Base-by-base conservation (phyloP, 2,113 vertebrate genomes). In the Macquaria ambigua region DNA sequence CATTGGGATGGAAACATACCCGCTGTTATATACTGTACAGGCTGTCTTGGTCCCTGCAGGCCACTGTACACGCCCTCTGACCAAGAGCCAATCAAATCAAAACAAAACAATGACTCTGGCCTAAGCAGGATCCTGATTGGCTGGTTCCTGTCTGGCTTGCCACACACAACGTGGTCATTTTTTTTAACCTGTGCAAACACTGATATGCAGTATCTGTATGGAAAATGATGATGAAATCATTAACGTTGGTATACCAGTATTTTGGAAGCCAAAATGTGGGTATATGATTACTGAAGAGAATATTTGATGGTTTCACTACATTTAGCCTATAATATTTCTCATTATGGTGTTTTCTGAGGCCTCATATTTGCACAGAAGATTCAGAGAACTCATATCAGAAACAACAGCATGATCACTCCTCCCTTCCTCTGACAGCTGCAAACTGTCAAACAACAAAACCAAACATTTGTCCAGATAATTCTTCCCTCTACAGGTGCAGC, bases 51-150 rank as follows among this genome's bases (percentile, higher is more conserved):
- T 52, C 59, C 48, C 43, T 59, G 37, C 79, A 76, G 34, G 37
- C 79, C 80, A 28, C 59, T 7, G 46, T 70, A 23, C 62, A 75
- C 77, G 0, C 86, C 89, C 84, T 66, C 23, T 39, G 28, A 80
- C 14, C 59, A 2, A 18, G 5, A 79, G 25, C 93, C 90, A 94
- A 84, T 93, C 82, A 78, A 8, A 90, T 90, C 66, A 82, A 89
- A 93, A 34, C 71, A 84, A 84, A 87, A 81, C 83, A 82, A 1
- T 66, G 67, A 31, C 64, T 25, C 6, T 5, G 6, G 4, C 39
- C 39, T 1, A 6, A 28, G 63, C 41, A 1, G 68, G 8, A 3
- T 31, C 46, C 72, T 59, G 48, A 90, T 90, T 93, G 91, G 82
- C 67, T 21, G 74, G 5, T 63, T 72, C 23, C 7, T 23, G 43